phyloP scores from a whole-genome alignment of 2,797 vertebrate genomes.

The Sebastolobus altivelis region DNA sequence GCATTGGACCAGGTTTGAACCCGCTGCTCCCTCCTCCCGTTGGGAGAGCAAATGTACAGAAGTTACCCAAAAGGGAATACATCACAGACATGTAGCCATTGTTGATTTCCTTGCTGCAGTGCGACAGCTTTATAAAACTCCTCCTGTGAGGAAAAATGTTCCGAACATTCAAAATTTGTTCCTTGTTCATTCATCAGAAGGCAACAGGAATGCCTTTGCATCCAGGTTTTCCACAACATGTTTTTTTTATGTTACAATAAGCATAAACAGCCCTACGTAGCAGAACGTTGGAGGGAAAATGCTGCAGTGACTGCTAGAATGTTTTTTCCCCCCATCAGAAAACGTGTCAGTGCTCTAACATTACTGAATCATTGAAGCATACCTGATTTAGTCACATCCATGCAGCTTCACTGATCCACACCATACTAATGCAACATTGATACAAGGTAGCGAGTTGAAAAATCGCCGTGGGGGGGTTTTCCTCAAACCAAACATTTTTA shows the following conservation, averaged over 20 bases:
- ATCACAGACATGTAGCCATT: conserved; percentile 37
- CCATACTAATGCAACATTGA: conserved; percentile 10
- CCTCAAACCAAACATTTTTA: not conserved
- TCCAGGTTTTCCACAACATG: not conserved
- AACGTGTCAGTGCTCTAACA: conserved; percentile 11
- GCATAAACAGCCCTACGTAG: conserved; percentile 23
- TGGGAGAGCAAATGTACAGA: conserved; percentile 32
- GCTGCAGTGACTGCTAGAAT: conserved; percentile 7
- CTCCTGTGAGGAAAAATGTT: conserved; percentile 10
- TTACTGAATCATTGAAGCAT: conserved; percentile 16
- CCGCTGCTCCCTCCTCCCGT: not conserved
- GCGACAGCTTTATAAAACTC: conserved; percentile 13
- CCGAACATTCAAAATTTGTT: conserved; percentile 34
- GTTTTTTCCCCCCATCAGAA: not conserved
- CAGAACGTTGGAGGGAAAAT: not conserved
- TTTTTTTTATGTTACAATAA: conserved; percentile 16
- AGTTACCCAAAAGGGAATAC: conserved; percentile 23
- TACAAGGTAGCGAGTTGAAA: not conserved
- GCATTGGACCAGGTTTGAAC: conserved; percentile 54
- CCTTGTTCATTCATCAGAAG: conserved; percentile 35
- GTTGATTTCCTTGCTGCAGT: conserved; percentile 47
- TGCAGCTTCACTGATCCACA: conserved; percentile 21
- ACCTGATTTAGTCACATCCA: conserved; percentile 22
- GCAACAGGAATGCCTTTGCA: conserved; percentile 10
- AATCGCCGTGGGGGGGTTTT: not conserved